Conservation (phyloP, 2,113 vertebrate genomes). For the Platichthys flesus region DNA sequence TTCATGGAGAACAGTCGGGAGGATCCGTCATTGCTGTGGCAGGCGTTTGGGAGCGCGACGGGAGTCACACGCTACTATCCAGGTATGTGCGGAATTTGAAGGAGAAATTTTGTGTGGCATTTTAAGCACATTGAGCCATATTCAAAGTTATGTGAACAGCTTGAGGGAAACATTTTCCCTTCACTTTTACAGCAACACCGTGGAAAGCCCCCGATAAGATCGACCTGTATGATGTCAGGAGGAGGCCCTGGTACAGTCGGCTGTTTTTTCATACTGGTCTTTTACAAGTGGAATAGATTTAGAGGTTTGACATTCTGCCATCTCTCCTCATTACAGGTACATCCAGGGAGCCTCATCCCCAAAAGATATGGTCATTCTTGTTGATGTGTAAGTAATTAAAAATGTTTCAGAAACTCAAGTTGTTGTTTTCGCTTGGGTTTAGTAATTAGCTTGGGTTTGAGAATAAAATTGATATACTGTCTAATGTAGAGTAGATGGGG, state of each 20-base stretch:
- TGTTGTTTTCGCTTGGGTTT: neutral
- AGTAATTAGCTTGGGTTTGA: neutral
- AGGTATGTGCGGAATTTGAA: conserved; percentile 74
- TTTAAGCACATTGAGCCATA: neutral
- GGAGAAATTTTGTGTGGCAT: neutral
- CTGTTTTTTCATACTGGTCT: neutral
- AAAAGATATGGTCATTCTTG: conserved; percentile 99
- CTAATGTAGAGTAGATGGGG: neutral
- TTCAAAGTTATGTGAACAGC: too few species aligned
- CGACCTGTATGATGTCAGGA: conserved; percentile 95
- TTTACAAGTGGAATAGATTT: neutral
- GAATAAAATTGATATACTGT: neutral
- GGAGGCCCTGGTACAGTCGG: conserved; percentile 90
- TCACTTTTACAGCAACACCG: conserved; percentile 84
- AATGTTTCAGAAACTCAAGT: neutral
- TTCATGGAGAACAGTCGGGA: conserved; percentile 95
- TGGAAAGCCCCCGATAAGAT: conserved; percentile 98
- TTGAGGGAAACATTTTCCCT: neutral
- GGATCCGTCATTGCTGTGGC: conserved; percentile 95
- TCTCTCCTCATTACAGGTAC: conserved; percentile 85
- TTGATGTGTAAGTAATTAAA: conserved; percentile 92
- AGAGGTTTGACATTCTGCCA: neutral
- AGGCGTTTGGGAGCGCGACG: conserved; percentile 96
- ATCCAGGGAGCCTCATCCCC: conserved; percentile 98
- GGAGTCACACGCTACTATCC: conserved; percentile 98